phyloP scores from a whole-genome alignment of 2,797 vertebrate species.

The Pseudotriccus pelzelni region DNA sequence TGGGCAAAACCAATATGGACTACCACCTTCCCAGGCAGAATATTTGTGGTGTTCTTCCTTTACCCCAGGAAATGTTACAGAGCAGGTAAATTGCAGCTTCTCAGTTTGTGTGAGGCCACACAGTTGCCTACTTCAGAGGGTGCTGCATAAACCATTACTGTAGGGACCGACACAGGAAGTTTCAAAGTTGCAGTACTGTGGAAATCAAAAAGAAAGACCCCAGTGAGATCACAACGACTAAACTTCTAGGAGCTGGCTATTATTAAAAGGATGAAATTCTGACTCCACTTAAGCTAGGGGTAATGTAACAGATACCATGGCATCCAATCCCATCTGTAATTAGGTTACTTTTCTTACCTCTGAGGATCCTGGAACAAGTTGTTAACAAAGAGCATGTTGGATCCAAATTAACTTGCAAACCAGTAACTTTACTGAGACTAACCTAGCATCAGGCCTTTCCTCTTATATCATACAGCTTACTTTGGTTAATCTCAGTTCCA shows the following conservation, averaged over 20 bases:
- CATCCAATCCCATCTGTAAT: background rate
- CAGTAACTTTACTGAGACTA: background rate
- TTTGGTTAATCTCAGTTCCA: background rate
- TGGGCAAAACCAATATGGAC: background rate
- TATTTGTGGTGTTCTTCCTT: background rate
- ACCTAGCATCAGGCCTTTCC: background rate
- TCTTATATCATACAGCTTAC: background rate
- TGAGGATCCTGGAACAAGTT: background rate
- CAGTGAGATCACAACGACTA: background rate
- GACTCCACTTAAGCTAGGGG: background rate
- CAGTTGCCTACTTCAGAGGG: background rate
- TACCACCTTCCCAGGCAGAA: background rate
- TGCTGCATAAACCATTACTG: background rate
- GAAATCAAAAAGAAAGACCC: background rate
- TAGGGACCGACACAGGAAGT: background rate
- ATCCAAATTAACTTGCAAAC: background rate
- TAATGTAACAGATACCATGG: background rate
- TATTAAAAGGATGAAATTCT: background rate
- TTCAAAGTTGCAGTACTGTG: background rate
- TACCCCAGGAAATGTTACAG: background rate
- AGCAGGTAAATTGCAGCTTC: background rate
- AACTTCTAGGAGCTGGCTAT: background rate
- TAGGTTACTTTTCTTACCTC: background rate
- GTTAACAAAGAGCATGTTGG: background rate
- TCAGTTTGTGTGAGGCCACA: fast-evolving